Base-by-base conservation (phyloP, 2,113 vertebrate species). In the Catharus minimus region DNA sequence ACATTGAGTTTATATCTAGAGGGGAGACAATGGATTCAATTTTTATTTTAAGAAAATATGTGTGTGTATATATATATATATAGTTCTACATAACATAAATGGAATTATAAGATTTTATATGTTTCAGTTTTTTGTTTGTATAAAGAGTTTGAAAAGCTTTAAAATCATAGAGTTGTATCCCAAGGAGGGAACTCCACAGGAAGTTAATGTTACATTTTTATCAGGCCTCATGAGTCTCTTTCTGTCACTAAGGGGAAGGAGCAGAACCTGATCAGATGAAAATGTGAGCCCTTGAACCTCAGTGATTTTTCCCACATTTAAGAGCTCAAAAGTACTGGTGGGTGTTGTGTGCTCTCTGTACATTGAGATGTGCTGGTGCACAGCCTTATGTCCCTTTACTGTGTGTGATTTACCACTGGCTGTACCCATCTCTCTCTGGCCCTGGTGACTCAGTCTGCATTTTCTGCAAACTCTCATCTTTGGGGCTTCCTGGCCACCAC, bases 81-180 rank as follows among this genome's bases (percentile, higher is more conserved):
- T 90, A 82, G 55, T 73, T 62, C 80, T 79, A 13, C 23, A 15
- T 82, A 76, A 76, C 47, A 36, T 56, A 73, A 88, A 92, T 82
- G 33, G 47, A 36, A 73, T 76, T 89, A 82, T 66, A 75, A 66
- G 41, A 72, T 93, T 92, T 92, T 78, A 6, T 89, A 90, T 57
- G 43, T 92, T 86, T 80, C 23, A 57, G 43, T 36, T 69, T 93
- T 66, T 89, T 64, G n/a, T 84, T 90, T 83, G 26, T 75, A 60
- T 65, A 15, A 83, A 79, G 67, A 77, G 32, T 91, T 68, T 55
- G 76, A 65, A 86, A 73, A 85, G 62, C 86, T 95, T 85, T 76
- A 82, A 46, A 65, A 52, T 23, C 13, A 2, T n/a, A 30, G 55
- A 68, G n/a, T 50, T 86, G 62, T 39, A 55, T 89, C 80, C 55